phyloP scores from a whole-genome alignment of 2,797 vertebrate species.

The Lepus oiostolus region DNA sequence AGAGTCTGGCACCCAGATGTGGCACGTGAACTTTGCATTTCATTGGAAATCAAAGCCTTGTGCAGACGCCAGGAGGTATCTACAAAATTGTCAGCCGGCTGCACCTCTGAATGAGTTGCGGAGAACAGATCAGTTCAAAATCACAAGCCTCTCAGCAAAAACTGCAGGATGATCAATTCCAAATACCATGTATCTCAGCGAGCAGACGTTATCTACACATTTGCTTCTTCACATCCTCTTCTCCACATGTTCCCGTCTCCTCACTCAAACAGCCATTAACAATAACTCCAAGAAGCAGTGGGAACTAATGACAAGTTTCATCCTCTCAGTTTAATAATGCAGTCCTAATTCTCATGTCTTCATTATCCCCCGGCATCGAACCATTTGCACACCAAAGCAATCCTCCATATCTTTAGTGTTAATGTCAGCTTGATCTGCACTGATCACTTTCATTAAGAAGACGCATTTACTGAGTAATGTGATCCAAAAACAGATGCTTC shows the following conservation, averaged over 20 bases:
- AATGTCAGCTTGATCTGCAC: constrained; percentile 80
- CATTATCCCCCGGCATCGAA: constrained; percentile 80
- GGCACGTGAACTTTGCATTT: neutral
- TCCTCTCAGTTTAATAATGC: constrained; percentile 72
- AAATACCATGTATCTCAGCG: constrained; percentile 1
- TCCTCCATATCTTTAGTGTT: constrained; percentile 75
- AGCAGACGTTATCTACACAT: constrained; percentile 67
- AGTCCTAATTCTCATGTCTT: constrained; percentile 79
- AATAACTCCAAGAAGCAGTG: constrained; percentile 70
- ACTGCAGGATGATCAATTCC: constrained; percentile 61
- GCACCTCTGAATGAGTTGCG: constrained; percentile 62
- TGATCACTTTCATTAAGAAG: constrained; percentile 81
- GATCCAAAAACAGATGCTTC: constrained; percentile 79
- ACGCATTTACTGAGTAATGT: constrained; percentile 79
- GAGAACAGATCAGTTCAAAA: constrained; percentile 70
- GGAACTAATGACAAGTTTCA: constrained; percentile 69
- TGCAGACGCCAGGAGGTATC: constrained; percentile 17
- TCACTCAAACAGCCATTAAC: constrained; percentile 75
- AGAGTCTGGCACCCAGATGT: neutral
- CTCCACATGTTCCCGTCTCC: constrained; percentile 62
- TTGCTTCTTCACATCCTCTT: constrained; percentile 71
- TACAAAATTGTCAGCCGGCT: neutral
- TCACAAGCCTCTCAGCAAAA: constrained; percentile 67
- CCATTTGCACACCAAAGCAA: constrained; percentile 76
- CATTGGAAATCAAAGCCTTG: constrained; percentile 41